Conservation (phyloP, 2,797 vertebrate genomes). For the Lagorchestes hirsutus region DNA sequence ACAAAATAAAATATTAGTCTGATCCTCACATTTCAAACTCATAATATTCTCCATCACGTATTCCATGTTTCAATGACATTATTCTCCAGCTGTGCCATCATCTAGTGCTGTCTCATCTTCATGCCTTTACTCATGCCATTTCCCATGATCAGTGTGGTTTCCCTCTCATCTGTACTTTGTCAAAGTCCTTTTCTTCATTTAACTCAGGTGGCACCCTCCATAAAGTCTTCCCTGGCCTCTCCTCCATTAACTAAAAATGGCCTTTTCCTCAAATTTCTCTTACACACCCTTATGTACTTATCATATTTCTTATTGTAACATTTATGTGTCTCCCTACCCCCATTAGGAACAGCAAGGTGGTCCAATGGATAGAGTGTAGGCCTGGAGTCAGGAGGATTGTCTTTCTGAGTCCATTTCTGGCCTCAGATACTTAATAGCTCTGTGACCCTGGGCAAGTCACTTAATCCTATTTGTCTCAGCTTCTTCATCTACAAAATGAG, state of each 20-base stretch:
- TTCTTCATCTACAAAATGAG: neutral
- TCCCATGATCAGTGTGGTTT: neutral
- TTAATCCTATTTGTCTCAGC: neutral
- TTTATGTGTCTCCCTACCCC: neutral
- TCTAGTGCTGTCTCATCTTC: neutral
- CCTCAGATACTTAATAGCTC: neutral
- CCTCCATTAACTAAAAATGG: neutral
- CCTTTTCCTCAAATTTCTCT: neutral
- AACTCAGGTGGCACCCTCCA: neutral
- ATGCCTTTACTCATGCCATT: neutral
- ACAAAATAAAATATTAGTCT: too few species aligned
- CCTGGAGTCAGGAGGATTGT: too few species aligned
- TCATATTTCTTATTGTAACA: neutral
- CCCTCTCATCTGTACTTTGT: neutral
- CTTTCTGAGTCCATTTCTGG: too few species aligned
- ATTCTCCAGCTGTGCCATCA: neutral
- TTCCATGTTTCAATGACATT: neutral
- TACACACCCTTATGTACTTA: neutral
- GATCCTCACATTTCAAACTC: neutral
- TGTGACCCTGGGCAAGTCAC: neutral
- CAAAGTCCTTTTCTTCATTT: neutral
- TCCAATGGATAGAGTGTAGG: neutral
- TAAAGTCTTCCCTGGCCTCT: neutral
- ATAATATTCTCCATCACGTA: neutral
- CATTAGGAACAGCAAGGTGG: neutral